phyloP scores from a whole-genome alignment of 2,113 vertebrate species.

The Albula glossodonta region DNA sequence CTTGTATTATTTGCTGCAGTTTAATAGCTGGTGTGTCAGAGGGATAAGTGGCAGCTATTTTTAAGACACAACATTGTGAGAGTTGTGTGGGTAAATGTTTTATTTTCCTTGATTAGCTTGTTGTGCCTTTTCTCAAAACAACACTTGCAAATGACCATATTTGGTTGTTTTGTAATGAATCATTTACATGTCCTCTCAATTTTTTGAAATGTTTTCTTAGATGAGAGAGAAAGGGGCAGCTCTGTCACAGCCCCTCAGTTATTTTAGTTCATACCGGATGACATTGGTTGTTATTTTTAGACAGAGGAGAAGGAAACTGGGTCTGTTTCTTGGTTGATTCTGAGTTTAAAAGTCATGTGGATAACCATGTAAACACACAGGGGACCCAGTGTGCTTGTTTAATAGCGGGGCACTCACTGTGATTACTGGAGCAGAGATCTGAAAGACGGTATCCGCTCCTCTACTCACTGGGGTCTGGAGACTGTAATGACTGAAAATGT shows the following conservation, averaged over 20 bases:
- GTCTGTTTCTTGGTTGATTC: neutral
- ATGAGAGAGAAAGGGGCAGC: neutral
- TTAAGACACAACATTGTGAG: neutral
- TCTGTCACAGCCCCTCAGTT: neutral
- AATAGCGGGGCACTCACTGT: neutral
- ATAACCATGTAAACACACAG: neutral
- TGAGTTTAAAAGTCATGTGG: neutral
- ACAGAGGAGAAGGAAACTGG: neutral
- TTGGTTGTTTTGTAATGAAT: too few relatives aligned
- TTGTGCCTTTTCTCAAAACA: too few relatives aligned
- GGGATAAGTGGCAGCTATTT: neutral
- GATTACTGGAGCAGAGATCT: neutral
- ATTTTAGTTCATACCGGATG: neutral
- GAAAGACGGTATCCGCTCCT: neutral
- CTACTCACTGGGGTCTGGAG: neutral
- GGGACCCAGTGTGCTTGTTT: neutral
- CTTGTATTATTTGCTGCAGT: neutral
- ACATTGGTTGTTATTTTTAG: neutral
- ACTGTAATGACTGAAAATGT: neutral
- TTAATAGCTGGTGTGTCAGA: neutral
- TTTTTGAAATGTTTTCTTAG: neutral
- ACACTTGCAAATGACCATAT: too few relatives aligned
- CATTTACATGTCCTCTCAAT: too few relatives aligned
- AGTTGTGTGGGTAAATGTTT: neutral
- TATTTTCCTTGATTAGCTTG: neutral